phyloP scores from a whole-genome alignment of 2,113 vertebrate species.

The Rissa tridactyla region DNA sequence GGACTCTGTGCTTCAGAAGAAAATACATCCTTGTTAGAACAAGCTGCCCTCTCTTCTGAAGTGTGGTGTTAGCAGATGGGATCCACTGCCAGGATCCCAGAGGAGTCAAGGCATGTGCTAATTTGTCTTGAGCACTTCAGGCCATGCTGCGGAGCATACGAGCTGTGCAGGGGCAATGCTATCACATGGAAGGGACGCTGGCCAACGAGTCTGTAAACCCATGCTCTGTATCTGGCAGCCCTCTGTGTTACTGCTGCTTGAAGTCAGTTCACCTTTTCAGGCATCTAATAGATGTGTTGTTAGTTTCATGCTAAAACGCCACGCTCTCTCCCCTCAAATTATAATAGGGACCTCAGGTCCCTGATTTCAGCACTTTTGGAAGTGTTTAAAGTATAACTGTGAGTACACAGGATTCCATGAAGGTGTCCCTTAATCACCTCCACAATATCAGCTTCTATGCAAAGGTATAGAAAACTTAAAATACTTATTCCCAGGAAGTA shows the following conservation, averaged over 20 bases:
- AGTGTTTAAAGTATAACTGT: neutral
- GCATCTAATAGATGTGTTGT: neutral
- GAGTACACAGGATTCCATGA: neutral
- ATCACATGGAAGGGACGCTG: neutral
- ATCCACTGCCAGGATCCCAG: neutral
- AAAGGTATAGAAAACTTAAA: neutral
- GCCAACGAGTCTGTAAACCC: neutral
- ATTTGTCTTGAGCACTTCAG: neutral
- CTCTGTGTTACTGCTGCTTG: neutral
- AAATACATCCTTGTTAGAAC: neutral
- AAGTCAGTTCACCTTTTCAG: neutral
- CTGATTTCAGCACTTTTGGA: neutral
- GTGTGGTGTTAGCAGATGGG: neutral
- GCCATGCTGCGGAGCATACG: too few species aligned
- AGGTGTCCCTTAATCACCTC: neutral
- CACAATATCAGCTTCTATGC: neutral
- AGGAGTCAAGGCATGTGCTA: neutral
- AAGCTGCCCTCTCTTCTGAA: neutral
- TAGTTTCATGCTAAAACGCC: neutral
- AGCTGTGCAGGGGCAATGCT: neutral
- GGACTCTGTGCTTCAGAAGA: neutral
- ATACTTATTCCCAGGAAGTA: neutral
- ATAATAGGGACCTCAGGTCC: neutral
- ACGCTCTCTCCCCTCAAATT: neutral
- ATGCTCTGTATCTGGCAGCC: neutral